Evolutionary conservation across 2,888 invertebrate genomes (phyloP).

Genomic region (Deroplatys truncata): DNA sequence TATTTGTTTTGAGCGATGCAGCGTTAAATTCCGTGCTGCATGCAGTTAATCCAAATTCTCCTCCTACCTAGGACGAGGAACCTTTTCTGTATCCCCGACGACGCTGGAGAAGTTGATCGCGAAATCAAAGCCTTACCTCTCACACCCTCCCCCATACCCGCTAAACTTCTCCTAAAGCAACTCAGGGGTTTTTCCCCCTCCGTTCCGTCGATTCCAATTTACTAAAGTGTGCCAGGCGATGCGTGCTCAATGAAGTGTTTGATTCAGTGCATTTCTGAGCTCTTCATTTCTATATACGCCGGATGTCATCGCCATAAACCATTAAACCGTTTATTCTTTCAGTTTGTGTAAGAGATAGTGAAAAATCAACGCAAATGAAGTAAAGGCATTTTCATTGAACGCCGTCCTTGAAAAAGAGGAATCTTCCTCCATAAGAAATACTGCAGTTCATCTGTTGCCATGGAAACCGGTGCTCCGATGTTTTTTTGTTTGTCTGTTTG

Average conservation of each 20-base stretch:
- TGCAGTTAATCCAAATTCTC: background rate
- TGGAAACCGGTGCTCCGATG: background rate
- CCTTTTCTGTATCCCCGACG: background rate
- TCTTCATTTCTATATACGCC: background rate
- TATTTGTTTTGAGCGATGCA: no score
- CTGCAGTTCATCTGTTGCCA: background rate
- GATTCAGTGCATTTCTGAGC: background rate
- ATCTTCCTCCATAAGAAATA: background rate
- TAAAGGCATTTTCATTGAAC: background rate
- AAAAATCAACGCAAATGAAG: background rate
- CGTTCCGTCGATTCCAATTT: background rate
- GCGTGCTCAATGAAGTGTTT: constrained; percentile 8
- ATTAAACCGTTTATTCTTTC: background rate
- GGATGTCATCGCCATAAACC: background rate
- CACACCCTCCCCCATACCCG: background rate
- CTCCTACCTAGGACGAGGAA: background rate
- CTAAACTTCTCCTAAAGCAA: background rate
- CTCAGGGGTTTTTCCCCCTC: background rate
- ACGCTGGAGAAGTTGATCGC: background rate
- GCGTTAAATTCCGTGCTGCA: background rate
- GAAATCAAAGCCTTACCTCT: background rate
- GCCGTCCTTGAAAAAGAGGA: background rate
- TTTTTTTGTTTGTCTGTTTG: background rate
- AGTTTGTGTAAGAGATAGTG: background rate
- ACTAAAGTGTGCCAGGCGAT: constrained; percentile 16